These are phyloP conservation scores for Hippocampus zosterae DNA, from an alignment of 2,113 vertebrate genomes.

Conservation along the genomic window DNA sequence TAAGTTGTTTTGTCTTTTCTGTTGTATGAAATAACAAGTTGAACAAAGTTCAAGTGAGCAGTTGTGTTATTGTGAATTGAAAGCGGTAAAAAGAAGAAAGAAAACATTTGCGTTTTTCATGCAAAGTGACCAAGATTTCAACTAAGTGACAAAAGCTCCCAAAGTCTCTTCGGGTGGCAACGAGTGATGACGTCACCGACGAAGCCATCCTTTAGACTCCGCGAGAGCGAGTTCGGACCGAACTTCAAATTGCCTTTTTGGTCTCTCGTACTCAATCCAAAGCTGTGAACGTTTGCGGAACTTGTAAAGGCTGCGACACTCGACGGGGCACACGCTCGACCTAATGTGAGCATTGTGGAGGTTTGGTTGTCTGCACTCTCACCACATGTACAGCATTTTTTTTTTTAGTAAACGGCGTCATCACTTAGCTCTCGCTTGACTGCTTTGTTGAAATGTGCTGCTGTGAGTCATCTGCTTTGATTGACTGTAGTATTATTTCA, in stretches of 20 bases:
- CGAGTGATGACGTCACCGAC: too few relatives aligned
- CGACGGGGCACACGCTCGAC: not conserved
- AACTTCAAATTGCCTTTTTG: not conserved
- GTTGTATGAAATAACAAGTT: not conserved
- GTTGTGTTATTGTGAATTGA: not conserved
- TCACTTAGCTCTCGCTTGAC: constrained; percentile 51
- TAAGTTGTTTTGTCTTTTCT: not conserved
- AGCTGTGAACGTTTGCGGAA: constrained; percentile 50
- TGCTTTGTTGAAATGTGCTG: constrained; percentile 50
- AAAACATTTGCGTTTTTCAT: not conserved
- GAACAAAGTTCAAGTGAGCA: too few relatives aligned
- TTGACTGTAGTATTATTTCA: constrained; percentile 39
- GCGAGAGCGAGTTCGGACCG: constrained; percentile 5
- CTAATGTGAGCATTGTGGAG: constrained; percentile 19
- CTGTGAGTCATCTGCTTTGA: constrained; percentile 54
- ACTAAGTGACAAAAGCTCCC: not conserved
- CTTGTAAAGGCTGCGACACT: not conserved
- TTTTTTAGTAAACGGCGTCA: constrained; percentile 45
- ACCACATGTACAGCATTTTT: constrained; percentile 30
- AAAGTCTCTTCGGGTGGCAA: too few relatives aligned
- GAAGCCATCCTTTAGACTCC: constrained; percentile 12
- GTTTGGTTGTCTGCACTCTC: constrained; percentile 41
- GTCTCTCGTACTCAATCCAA: constrained; percentile 17
- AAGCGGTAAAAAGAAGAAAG: too few relatives aligned
- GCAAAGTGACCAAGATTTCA: not conserved